Evolutionary conservation across 2,888 invertebrate genomes (phyloP), one percentile per base, ranked within the genome.

Genomic region (Nebria brevicollis): DNA sequence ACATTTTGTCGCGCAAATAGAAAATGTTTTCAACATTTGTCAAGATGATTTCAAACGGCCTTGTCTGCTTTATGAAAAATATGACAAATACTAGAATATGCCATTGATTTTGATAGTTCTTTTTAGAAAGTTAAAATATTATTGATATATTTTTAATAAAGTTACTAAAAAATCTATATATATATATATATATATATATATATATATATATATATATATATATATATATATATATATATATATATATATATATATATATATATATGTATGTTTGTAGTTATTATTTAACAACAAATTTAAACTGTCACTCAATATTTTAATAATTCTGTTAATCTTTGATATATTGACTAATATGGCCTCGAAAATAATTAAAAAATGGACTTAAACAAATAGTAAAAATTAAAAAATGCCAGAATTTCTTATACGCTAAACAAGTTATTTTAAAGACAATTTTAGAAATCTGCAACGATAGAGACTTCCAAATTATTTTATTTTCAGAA

Each of bases 61-160:
- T 73, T 73, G 73, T n/a, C 34, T n/a, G 70, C 13, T 73, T 73
- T 41, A n/a, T 11, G 20, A 41, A 73, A 73, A 73, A 73, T 73
- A 73, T 73, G 73, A 73, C 73, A 73, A 73, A 73, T 73, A 41
- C 42, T 73, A 26, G 73, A 10, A 41, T 73, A 1, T 73, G 73
- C 42, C 73, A 73, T 73, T 73, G 73, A 42, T 13, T 42, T 13
- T 15, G 73, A 2, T n/a, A 13, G 72, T 8, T 54, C 20, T 54
- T 7, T 54, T 34, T 54, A 54, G 72, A 72, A 72, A 72, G 72
- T 72, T 20, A 13, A 15, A 7, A 54, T 43, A 43, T 10, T 6
- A 10, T 43, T 8, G 43, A n/a, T 43, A 68, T 15, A 68, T 68
- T 68, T 68, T 68, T n/a, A 11, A 25, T 68, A 11, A 25, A 68